Evolutionary conservation across 2,113 vertebrate genomes (phyloP), one percentile per base, ranked within the genome.

Genomic region (Gallinago paraguaiae): DNA sequence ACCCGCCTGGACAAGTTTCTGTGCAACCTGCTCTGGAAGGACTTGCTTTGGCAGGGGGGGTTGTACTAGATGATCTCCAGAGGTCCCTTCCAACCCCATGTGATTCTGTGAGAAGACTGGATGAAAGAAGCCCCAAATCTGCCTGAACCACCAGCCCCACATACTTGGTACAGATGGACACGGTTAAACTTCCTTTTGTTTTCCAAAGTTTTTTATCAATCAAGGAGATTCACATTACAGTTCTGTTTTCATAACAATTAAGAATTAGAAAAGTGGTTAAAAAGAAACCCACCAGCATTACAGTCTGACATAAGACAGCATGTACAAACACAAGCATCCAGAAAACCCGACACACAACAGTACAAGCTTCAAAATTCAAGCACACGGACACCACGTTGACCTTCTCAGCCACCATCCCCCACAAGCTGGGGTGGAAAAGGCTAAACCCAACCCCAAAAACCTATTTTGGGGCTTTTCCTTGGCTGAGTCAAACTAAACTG

Each of bases 211-310:
- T 96, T 97, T 71, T 97, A 92, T 93, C 90, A 94, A 67, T 93
- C 82, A 84, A 94, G 71, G 53, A 1, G 4, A 95, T 93, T 86
- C 30, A 90, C 45, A 48, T 92, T 93, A 97, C 96, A 97, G 30
- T 90, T 86, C 28, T 78, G 54, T 69, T 50, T 70, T 85, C 20
- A 27, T 71, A 94, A 71, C 80, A 92, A 78, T 83, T 60, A 88
- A 56, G 43, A 88, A 75, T 86, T 96, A 96, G 82, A 97, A 95
- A 96, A 97, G 90, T 93, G 90, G 95, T 95, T 96, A 96, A 96
- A 96, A 96, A 91, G 27, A 90, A 77, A 53, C 54, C 45, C 35
- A 75, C 33, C 53, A 65, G 53, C 76, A 79, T 79, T 82, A 78
- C 64, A 83, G 35, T 88, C 82, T 7, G 11, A 88, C 3, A 7